phyloP scores from a whole-genome alignment of 2,113 vertebrate species.

The Narcine bancroftii region DNA sequence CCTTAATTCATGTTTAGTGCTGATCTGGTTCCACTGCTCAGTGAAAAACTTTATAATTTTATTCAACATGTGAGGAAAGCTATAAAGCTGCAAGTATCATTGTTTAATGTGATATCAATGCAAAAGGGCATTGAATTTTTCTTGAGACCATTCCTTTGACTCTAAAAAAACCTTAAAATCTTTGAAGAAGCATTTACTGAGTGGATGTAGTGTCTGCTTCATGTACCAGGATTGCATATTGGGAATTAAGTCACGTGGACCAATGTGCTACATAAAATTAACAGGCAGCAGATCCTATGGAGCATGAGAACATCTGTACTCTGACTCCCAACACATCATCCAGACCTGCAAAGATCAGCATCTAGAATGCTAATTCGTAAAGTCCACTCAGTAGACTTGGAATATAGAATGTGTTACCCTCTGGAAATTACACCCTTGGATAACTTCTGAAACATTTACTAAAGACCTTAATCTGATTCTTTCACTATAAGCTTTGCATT shows the following conservation, averaged over 20 bases:
- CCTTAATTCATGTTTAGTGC: neutral
- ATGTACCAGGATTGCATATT: neutral
- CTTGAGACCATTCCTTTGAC: neutral
- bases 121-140: neutral
- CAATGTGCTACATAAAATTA: neutral
- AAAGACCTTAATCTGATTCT: neutral
- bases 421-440: conserved; percentile 29
- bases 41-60: neutral
- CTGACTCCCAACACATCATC: neutral
- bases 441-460: conserved; percentile 33
- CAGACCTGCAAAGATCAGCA: neutral
- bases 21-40: neutral
- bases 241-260: neutral
- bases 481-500: conserved; percentile 26
- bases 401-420: conserved; percentile 17
- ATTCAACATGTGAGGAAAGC: no score
- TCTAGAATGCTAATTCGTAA: neutral
- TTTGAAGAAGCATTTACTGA: conserved; percentile 10
- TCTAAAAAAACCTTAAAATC: neutral
- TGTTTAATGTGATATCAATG: neutral
- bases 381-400: neutral
- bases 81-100: neutral
- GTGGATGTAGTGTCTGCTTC: neutral
- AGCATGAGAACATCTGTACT: neutral
- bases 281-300: neutral